Conservation (phyloP, 2,888 invertebrate species). For the Coelopa pilipes region DNA sequence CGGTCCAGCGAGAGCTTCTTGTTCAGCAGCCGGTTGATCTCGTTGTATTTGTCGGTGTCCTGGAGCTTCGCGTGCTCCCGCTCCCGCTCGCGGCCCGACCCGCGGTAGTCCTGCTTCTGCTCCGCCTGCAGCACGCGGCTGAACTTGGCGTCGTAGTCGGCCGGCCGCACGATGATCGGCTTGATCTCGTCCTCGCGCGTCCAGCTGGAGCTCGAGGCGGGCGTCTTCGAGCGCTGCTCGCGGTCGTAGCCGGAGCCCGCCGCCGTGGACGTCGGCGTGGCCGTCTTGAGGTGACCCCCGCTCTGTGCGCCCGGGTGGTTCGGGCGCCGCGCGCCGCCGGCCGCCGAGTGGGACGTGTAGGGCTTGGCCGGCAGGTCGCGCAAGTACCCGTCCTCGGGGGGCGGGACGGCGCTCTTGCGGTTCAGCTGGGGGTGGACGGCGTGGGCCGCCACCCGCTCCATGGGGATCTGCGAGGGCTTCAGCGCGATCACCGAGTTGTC, state of each 20-base stretch:
- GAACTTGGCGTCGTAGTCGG: conserved; percentile 65
- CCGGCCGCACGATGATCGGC: conserved; percentile 64
- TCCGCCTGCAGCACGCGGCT: conserved; percentile 63
- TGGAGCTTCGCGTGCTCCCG: conserved; percentile 51
- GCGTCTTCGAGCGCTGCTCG: conserved; percentile 43
- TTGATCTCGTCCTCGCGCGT: conserved; percentile 65
- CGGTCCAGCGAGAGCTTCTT: conserved; percentile 57
- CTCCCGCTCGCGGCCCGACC: conserved; percentile 34
- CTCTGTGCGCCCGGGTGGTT: conserved; percentile 35
- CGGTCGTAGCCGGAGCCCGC: conserved; percentile 21
- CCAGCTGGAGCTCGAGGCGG: conserved; percentile 53
- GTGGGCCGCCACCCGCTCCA: conserved; percentile 50
- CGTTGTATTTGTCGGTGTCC: conserved; percentile 62
- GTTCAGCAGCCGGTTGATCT: conserved; percentile 60
- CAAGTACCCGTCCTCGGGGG: conserved; percentile 63
- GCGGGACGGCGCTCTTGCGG: conserved; percentile 62
- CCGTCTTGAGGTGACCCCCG: conserved; percentile 16
- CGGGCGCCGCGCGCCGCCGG: conserved; percentile 22
- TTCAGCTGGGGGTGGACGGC: conserved; percentile 56
- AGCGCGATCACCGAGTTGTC: conserved; percentile 65
- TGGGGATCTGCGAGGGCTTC: conserved; percentile 63
- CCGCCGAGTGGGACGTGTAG: conserved; percentile 51
- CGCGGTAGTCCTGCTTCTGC: conserved; percentile 51
- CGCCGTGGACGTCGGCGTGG: neutral
- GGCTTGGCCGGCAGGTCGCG: conserved; percentile 65